phyloP scores from a whole-genome alignment of 2,113 vertebrate species.

The Paramisgurnus dabryanus region DNA sequence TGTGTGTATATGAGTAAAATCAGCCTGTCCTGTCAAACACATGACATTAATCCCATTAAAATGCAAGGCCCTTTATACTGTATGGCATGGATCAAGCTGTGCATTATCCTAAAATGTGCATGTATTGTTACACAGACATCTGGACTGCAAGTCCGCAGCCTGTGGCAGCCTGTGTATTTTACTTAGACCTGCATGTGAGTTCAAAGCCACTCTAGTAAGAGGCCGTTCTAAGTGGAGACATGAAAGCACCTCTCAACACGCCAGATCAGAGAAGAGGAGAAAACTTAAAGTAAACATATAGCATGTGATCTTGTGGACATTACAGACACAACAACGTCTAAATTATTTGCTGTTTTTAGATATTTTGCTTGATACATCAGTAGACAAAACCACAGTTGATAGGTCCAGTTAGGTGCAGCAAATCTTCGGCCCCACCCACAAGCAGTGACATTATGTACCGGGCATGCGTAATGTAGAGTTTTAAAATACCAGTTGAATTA shows the following conservation, averaged over 20 bases:
- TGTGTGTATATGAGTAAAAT: slow-evolving; percentile 44
- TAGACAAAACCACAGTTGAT: not conserved
- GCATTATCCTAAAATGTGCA: slow-evolving; percentile 32
- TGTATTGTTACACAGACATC: slow-evolving; percentile 51
- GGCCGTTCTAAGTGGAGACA: slow-evolving; percentile 63
- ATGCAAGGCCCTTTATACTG: slow-evolving; percentile 50
- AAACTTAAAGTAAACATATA: slow-evolving; percentile 67
- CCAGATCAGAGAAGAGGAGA: slow-evolving; percentile 65
- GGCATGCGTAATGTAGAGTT: not conserved
- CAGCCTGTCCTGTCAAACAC: slow-evolving; percentile 51
- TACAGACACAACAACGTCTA: slow-evolving; percentile 5
- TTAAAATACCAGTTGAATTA: no score
- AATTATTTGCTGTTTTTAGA: not conserved
- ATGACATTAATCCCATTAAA: slow-evolving; percentile 59
- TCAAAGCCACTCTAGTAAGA: slow-evolving; percentile 66
- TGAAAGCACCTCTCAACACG: slow-evolving; percentile 70
- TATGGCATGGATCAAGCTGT: slow-evolving; percentile 48
- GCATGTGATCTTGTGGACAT: slow-evolving; percentile 44
- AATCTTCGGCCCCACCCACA: no score
- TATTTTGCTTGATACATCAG: not conserved
- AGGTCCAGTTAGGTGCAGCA: not conserved
- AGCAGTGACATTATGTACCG: not conserved
- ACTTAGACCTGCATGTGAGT: slow-evolving; percentile 67
- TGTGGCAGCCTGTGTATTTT: slow-evolving; percentile 41
- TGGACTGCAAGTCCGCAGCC: slow-evolving; percentile 48